Percentiles rank a stretch among this genome's conserved stretches.
phyloP scores from a whole-genome alignment of 2,113 vertebrate genomes.

The Strix uralensis region DNA sequence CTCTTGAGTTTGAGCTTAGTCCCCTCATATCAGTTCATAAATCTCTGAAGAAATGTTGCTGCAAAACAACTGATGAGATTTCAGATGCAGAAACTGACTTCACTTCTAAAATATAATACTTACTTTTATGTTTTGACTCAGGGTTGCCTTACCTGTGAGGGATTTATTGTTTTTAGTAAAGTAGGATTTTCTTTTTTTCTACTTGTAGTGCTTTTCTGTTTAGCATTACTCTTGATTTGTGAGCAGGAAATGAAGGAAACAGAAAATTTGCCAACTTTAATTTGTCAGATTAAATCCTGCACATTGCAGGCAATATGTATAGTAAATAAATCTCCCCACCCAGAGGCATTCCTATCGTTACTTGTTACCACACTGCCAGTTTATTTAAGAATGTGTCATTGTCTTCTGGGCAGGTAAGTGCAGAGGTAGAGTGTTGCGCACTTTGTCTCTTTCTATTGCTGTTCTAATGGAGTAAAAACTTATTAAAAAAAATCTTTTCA shows the following conservation, averaged over 20 bases:
- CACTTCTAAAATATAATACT: neutral
- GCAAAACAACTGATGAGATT: neutral
- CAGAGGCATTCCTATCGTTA: neutral
- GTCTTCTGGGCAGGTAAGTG: neutral
- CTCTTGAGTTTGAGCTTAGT: neutral
- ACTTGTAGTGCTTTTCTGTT: neutral
- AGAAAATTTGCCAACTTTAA: conserved; percentile 30
- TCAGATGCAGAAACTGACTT: neutral
- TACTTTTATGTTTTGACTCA: neutral
- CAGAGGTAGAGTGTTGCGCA: neutral
- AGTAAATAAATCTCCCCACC: neutral
- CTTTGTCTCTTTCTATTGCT: conserved; percentile 18
- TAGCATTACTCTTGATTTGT: neutral
- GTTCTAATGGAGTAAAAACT: neutral
- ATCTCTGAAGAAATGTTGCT: neutral
- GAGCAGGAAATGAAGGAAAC: neutral
- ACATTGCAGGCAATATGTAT: neutral
- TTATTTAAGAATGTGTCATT: neutral
- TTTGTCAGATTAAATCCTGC: neutral
- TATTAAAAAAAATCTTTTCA: neutral
- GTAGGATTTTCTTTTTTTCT: neutral
- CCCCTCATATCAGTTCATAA: neutral
- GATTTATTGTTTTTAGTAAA: neutral
- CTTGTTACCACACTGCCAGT: neutral
- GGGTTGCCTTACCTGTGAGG: neutral